Base-by-base conservation (phyloP, 2,888 invertebrate genomes). In the Incurvaria masculella region DNA sequence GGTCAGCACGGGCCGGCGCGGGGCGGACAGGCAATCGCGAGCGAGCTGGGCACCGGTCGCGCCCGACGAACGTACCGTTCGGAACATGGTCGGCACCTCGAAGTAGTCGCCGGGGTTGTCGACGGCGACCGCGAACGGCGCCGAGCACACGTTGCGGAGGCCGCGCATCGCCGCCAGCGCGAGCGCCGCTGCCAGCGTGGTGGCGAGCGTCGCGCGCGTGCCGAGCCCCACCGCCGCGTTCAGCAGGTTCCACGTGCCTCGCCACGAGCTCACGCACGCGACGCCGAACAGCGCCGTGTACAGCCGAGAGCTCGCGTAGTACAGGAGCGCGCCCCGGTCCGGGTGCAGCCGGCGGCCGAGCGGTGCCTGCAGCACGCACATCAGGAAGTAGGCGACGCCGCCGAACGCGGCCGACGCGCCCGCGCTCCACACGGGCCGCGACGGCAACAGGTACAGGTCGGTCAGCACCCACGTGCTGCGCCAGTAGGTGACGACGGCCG, bases 251-350 rank as follows among this genome's bases (percentile, higher is more conserved):
- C 93, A 94, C 42, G 88, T 84, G 1, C 94, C 94, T 8, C 93
- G 81, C 94, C 94, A 94, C 51, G 89, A 89, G 61, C 90, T 92
- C 41, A 94, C 91, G 66, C 92, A 92, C 52, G 88, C 86, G 57
- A 89, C 82, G 8, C 87, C 91, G 61, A 88, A 92, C 54, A 86
- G 64, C 52, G 81, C 80, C 17, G 93, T 92, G 65, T 91, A 93
- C 21, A 86, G 55, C 48, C 93, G 75, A 53, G 91, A 91, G 48
- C 81, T 65, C 48, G 85, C 65, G 61, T 88, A 89, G 66, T 85
- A 91, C 45, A 82, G 78, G 47, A 88, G 68, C 51, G 89, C 69
- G 52, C 84, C 84, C 45, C 81, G 81, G 56, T 89, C 86, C 4
- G 91, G 90, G 62, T 85, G 80, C 14, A 87, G 72, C 55, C 79